These are phyloP conservation scores for Sinhomidia bicolor DNA, from an alignment of 2,888 invertebrate genomes.

Conservation along the genomic window DNA sequence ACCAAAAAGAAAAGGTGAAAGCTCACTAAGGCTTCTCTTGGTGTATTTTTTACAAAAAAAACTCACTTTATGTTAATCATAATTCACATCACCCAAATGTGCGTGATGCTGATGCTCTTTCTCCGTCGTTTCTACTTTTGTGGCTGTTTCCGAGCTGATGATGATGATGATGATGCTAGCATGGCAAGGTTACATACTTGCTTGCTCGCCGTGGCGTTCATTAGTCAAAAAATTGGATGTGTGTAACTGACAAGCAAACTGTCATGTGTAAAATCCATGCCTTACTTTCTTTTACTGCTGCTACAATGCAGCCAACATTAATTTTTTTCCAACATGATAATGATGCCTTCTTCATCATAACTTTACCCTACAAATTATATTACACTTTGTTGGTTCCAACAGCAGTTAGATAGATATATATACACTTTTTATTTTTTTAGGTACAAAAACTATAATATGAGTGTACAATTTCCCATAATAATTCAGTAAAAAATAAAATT, in stretches of 20 bases:
- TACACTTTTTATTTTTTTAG: neutral
- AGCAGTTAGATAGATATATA: too few species aligned
- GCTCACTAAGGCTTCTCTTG: too few species aligned
- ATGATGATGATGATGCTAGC: too few species aligned
- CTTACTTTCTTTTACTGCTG: neutral
- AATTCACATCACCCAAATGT: constrained; percentile 51
- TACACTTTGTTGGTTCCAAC: neutral
- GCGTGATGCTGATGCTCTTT: constrained; percentile 40
- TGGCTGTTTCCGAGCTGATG: too few species aligned
- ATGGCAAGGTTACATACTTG: neutral
- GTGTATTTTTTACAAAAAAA: neutral
- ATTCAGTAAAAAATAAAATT: constrained; percentile 7
- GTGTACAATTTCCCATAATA: neutral
- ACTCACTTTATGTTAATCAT: constrained; percentile 44
- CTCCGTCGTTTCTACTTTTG: neutral
- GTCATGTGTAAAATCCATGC: constrained; percentile 43
- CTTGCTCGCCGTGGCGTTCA: constrained; percentile 31
- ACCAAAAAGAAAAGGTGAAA: neutral
- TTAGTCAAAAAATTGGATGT: constrained; percentile 51
- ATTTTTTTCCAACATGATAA: constrained; percentile 20
- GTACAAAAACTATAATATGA: constrained; percentile 4
- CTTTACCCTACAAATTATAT: neutral
- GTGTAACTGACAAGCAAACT: constrained; percentile 46
- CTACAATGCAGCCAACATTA: constrained; percentile 2
- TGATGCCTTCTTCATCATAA: constrained; percentile 12